Base-by-base conservation (phyloP, 2,888 invertebrate genomes). In the Gortyna flavago region DNA sequence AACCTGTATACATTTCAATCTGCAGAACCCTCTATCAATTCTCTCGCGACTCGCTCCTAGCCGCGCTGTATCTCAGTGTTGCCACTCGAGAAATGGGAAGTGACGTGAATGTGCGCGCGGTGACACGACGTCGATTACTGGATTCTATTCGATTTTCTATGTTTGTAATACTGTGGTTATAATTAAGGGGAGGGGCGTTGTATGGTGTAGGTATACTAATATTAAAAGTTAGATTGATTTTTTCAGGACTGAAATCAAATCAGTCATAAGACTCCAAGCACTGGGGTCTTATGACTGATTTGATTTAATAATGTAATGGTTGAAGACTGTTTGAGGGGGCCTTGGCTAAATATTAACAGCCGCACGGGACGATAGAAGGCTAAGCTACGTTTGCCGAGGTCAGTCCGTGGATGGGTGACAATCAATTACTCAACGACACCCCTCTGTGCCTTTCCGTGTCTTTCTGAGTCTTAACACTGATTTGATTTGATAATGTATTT, bases 21-120 rank as follows among this genome's bases (percentile, higher is more conserved):
- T 86, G 73, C 80, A 57, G 88, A 88, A 88, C 84, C 84, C 59
- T 44, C 11, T 25, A 9, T 2, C 25, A 11, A 13, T 0, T 35
- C 8, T 18, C 16, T n/a, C 11, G 16, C 18, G n/a, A 13, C 32
- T 77, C 77, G 41, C 32, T 11, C 41, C 48, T 68, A 68, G 29
- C 72, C 54, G 29, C 51, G 74, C 81, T 76, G 83, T 82, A 80
- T 83, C 83, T 81, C 86, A 82, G 85, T 90, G 90, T 89, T 93
- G 90, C 91, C 90, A 90, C 85, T 89, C 87, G 83, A 83, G 88
- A 92, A 91, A 93, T 93, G 88, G 90, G 91, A 93, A 91, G 89
- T 89, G 92, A 93, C 92, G 89, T 90, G 91, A 92, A 93, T 92
- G 92, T 91, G 88, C 88, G 86, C 86, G 78, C 79, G 64, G 72